Evolutionary conservation across 2,113 vertebrate species (phyloP).

Genomic region (Rhinolophus sinicus): DNA sequence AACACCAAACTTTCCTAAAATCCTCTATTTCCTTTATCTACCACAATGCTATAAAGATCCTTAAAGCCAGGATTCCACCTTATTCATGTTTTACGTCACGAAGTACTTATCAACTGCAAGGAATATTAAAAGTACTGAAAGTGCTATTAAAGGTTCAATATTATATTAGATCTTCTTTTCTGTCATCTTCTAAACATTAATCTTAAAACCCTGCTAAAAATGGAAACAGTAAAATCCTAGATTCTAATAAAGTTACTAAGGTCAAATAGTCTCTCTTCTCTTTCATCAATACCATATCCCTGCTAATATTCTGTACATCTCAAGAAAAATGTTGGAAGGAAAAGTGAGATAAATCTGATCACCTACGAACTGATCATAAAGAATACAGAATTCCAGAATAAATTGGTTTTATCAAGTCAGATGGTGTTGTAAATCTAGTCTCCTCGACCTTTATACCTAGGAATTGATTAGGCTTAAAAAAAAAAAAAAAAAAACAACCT

Average conservation of each 20-base stretch:
- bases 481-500: background rate
- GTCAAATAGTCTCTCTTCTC: background rate
- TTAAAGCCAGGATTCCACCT: slow-evolving; percentile 28
- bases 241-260: background rate
- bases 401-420: slow-evolving; percentile 42
- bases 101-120: background rate
- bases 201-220: slow-evolving; percentile 20
- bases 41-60: background rate
- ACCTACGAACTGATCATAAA: slow-evolving; percentile 1
- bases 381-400: slow-evolving; percentile 13
- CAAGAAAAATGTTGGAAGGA: background rate
- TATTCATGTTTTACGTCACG: background rate
- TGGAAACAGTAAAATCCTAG: background rate
- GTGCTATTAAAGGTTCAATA: background rate
- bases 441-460: background rate
- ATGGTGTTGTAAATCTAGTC: background rate
- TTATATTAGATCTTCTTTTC: background rate
- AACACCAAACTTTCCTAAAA: background rate
- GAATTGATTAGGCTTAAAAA: slow-evolving; percentile 16
- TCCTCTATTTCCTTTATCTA: background rate
- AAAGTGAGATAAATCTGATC: background rate
- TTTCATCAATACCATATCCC: background rate
- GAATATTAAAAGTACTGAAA: background rate
- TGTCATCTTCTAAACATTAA: background rate
- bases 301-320: background rate